Evolutionary conservation across 2,797 vertebrate genomes (phyloP).

Genomic region (Melanotaenia parkinsoni): DNA sequence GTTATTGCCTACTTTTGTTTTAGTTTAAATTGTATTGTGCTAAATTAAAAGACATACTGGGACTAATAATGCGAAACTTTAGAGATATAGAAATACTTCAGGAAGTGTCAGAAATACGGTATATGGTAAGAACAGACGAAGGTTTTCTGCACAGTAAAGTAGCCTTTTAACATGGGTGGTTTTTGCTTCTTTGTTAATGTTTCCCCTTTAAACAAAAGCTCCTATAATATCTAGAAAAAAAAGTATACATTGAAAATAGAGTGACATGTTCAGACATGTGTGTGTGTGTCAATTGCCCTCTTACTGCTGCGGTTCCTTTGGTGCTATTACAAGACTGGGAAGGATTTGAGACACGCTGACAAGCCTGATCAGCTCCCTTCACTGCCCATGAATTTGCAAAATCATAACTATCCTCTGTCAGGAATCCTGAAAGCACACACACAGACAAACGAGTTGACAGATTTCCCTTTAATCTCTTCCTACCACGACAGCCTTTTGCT

Average conservation of each 20-base stretch:
- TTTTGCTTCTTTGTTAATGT: neutral
- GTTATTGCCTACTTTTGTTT: neutral
- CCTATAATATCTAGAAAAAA: neutral
- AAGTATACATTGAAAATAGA: neutral
- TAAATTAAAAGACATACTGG: neutral
- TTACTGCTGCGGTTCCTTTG: slow-evolving; percentile 76
- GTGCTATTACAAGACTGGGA: slow-evolving; percentile 87
- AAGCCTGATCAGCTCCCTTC: slow-evolving; percentile 84
- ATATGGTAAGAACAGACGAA: neutral
- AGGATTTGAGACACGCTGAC: slow-evolving; percentile 83
- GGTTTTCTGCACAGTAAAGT: neutral
- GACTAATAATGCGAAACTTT: neutral
- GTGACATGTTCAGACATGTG: neutral
- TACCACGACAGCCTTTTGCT: slow-evolving; percentile 55
- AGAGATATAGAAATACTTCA: neutral
- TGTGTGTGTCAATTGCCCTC: slow-evolving; percentile 18
- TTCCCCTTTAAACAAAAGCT: too few relatives aligned
- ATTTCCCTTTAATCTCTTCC: slow-evolving; percentile 69
- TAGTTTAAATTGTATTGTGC: too few relatives aligned
- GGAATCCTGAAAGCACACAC: slow-evolving; percentile 82
- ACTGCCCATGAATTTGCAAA: slow-evolving; percentile 98
- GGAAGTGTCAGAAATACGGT: neutral
- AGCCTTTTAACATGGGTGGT: neutral
- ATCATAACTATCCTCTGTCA: slow-evolving; percentile 87
- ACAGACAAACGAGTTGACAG: slow-evolving; percentile 37